Conservation (phyloP, 2,797 vertebrate genomes). For the Myoxocephalus aenaeus region DNA sequence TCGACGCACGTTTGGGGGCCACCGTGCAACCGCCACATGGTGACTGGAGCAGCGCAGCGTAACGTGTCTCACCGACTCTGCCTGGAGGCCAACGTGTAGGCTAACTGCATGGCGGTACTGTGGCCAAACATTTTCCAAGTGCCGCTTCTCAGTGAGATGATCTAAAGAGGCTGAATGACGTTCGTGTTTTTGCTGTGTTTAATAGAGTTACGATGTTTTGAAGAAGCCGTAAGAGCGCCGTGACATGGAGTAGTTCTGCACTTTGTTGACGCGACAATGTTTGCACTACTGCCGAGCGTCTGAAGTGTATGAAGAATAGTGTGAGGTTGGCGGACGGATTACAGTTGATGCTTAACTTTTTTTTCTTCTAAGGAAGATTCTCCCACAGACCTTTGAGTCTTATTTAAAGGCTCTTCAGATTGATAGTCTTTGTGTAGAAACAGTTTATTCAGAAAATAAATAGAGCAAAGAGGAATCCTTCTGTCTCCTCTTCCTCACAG, state of each 20-base stretch:
- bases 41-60: slow-evolving; percentile 30
- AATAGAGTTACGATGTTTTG: slow-evolving; percentile 59
- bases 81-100: background rate
- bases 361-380: slow-evolving; percentile 56
- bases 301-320: slow-evolving; percentile 58
- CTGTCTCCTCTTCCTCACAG: slow-evolving; percentile 39
- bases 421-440: slow-evolving; percentile 58
- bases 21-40: slow-evolving; percentile 50
- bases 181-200: slow-evolving; percentile 32
- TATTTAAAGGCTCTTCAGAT: slow-evolving; percentile 59
- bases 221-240: slow-evolving; percentile 18
- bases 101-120: background rate
- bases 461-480: slow-evolving; percentile 61
- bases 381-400: slow-evolving; percentile 37
- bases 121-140: slow-evolving; percentile 1
- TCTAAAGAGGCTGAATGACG: slow-evolving; percentile 16
- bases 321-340: slow-evolving; percentile 30
- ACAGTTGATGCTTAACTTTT: slow-evolving; percentile 46
- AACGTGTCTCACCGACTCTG: slow-evolving; percentile 13
- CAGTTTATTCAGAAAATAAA: slow-evolving; percentile 74
- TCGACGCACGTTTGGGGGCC: slow-evolving; percentile 30
- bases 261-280: slow-evolving; percentile 55
- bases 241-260: slow-evolving; percentile 44
- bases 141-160: slow-evolving; percentile 4
- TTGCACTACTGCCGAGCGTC: slow-evolving; percentile 50